A percentile compares a stretch with the other conserved stretches of the same genome.
Evolutionary conservation across 2,888 invertebrate genomes (phyloP).

Genomic region (Priocnemis perturbator): DNA sequence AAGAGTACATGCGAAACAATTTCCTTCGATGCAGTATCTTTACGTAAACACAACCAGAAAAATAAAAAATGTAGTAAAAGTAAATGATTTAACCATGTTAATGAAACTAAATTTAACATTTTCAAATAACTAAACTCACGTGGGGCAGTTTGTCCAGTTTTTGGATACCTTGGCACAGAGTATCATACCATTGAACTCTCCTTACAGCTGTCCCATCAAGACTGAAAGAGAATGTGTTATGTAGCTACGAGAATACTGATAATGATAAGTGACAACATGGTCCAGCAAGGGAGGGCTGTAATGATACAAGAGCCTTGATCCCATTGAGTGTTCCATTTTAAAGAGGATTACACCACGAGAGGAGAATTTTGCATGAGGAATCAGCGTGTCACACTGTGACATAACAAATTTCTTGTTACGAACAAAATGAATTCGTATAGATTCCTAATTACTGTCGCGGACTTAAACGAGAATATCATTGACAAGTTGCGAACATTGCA

Average conservation of each 20-base stretch:
- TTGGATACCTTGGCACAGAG: no score
- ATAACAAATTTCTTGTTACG: not conserved
- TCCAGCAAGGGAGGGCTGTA: slow-evolving; percentile 8
- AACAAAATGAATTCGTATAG: no score
- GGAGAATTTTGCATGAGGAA: not conserved
- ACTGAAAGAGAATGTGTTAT: slow-evolving; percentile 21
- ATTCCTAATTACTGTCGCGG: no score
- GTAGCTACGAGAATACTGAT: slow-evolving; percentile 28
- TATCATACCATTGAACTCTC: not conserved
- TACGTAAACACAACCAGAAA: not conserved
- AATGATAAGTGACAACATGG: slow-evolving; percentile 33
- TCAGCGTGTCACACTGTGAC: not conserved
- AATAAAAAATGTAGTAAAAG: not conserved
- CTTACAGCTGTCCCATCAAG: slow-evolving; percentile 5
- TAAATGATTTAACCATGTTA: slow-evolving; percentile 4
- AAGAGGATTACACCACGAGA: no score
- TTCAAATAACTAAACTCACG: not conserved
- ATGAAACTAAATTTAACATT: not conserved
- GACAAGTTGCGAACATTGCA: no score
- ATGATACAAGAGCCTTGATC: slow-evolving; percentile 31
- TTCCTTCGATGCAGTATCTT: no score
- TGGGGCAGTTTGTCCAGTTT: no score
- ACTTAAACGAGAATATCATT: no score
- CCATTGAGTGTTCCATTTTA: slow-evolving; percentile 29
- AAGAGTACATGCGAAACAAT: not conserved